Evolutionary conservation across 1,140 invertebrate genomes (phyloP), one percentile per base, ranked within the genome.

Genomic region (Ips nitidus): DNA sequence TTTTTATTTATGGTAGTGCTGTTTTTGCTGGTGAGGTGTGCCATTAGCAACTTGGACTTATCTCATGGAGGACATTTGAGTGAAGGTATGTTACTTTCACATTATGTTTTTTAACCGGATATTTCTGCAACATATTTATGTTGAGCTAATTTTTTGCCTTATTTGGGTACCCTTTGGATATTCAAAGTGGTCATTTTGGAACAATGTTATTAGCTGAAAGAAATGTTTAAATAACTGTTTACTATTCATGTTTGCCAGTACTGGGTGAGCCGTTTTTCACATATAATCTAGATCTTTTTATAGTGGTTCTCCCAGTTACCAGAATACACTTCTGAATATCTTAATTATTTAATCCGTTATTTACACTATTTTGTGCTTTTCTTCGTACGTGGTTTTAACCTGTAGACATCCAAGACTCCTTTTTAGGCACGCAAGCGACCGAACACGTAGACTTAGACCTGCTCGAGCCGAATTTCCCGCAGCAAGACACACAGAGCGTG

Each of bases 391-490:
- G 5, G 52, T 64, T 64, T 64, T 64, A 64, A 64, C 62, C 47
- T 42, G 41, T 64, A 64, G 50, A 64, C 62, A 22, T 39, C 39
- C 5, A 64, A 66, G 64, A 66, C 41, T 66, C 64, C 7, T 43
- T 66, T 68, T 42, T 53, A 68, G 66, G 91, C 2, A 92, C 91
- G 0, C 91, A 92, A 77, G 91, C 88, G 0, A 92, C 91, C 0
- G 91, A 92, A 76, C 91, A 92, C 77, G 89, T 92, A 59, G 92
- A 94, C 79, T 78, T 93, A 38, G 91, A 92, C 72, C 84, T 91
- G 78, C 80, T 91, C 74, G 91, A 92, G 65, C 87, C 88, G 4
- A 88, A 84, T 72, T 82, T 82, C 59, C 78, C 80, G 2, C 76
- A 75, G 22, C 82, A 81, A 52, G 82, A 83, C 2, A 80, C 78